Evolutionary conservation across 35 echinoderm and acorn worm species (phyloP).

Genomic region (Ptychodera flava): DNA sequence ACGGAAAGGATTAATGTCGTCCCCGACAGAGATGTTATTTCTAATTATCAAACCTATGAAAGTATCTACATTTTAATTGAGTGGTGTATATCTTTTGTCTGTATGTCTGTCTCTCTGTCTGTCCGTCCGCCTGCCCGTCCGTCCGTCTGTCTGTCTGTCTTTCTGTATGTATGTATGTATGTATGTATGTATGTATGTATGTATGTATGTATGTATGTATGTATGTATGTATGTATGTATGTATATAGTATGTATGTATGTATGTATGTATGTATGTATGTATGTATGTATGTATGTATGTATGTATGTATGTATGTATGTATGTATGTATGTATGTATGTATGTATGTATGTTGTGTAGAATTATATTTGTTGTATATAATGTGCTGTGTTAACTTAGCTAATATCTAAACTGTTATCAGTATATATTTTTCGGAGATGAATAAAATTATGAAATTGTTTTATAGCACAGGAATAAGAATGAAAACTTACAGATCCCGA

Average conservation of each 20-base stretch:
- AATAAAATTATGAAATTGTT: too few relatives aligned
- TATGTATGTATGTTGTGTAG: constrained; percentile 2
- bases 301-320: constrained; percentile 2
- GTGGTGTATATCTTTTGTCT: too few relatives aligned
- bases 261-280: constrained; percentile 2
- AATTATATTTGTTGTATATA: too few relatives aligned
- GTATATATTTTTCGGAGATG: too few relatives aligned
- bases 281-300: constrained; percentile 2
- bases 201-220: neutral
- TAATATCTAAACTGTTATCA: too few relatives aligned
- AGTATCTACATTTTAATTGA: too few relatives aligned
- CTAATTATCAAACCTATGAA: too few relatives aligned
- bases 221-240: neutral
- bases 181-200: neutral
- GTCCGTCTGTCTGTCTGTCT: neutral
- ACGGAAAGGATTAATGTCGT: too few relatives aligned
- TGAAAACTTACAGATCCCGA: too few relatives aligned
- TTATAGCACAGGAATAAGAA: too few relatives aligned
- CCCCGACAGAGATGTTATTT: too few relatives aligned
- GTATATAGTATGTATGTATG: neutral
- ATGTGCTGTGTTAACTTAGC: too few relatives aligned
- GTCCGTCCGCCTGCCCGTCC: neutral
- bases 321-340: neutral
- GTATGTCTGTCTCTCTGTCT: neutral
- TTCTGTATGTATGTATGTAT: neutral